Evolutionary conservation across 2,888 invertebrate genomes (phyloP).

Genomic region (Drosophila affinis): DNA sequence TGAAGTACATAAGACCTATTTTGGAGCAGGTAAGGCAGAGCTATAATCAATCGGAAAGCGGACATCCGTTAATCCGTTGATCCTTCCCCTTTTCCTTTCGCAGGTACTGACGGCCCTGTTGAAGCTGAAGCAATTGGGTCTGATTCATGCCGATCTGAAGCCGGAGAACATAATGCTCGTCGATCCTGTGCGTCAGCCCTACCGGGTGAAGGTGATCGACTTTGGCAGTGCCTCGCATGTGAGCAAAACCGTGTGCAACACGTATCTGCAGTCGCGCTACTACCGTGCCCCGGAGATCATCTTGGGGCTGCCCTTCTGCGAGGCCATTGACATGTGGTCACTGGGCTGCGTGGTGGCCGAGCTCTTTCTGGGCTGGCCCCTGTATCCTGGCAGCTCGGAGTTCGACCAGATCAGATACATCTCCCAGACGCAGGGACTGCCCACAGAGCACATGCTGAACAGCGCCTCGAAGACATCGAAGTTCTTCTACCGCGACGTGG

Average conservation of each 20-base stretch:
- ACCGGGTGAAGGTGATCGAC: conserved; percentile 99
- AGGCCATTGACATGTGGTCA: conserved; percentile 99
- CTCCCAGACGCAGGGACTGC: conserved; percentile 98
- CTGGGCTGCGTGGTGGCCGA: conserved; percentile 99
- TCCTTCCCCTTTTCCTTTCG: not conserved
- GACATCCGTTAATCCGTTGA: not conserved
- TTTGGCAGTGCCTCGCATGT: conserved; percentile 99
- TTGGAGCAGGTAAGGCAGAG: conserved; percentile 94
- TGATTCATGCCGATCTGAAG: conserved; percentile 99
- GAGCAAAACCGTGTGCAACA: conserved; percentile 99
- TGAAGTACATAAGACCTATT: conserved; percentile 99
- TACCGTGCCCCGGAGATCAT: conserved; percentile 99
- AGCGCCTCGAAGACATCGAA: conserved; percentile 99
- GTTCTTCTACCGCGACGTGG: conserved; percentile 98
- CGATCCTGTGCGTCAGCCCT: conserved; percentile 98
- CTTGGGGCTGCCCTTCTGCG: conserved; percentile 98
- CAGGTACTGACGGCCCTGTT: conserved; percentile 88
- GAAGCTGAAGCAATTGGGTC: conserved; percentile 93
- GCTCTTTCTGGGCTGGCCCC: conserved; percentile 99
- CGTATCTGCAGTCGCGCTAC: conserved; percentile 99
- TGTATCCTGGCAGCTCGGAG: conserved; percentile 99
- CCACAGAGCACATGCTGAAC: conserved; percentile 98
- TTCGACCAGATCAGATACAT: conserved; percentile 98
- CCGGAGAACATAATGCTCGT: conserved; percentile 99
- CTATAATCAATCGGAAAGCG: fast-evolving